Conservation (phyloP, 2,888 invertebrate genomes). For the Agapostemon virescens region DNA sequence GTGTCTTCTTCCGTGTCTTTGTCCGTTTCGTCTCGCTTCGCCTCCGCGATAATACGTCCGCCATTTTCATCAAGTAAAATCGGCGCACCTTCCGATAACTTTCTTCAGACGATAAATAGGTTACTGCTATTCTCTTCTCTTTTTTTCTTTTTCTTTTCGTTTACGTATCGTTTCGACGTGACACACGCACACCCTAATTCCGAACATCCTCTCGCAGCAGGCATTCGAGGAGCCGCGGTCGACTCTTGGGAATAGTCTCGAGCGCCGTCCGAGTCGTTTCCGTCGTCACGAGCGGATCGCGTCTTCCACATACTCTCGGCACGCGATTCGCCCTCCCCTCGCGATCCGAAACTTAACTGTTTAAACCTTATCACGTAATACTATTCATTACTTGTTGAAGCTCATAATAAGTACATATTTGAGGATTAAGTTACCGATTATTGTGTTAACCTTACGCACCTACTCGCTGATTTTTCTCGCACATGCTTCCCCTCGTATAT, state of each 20-base stretch:
- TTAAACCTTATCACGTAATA: conserved; percentile 72
- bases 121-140: conserved; percentile 58
- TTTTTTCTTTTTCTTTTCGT: too few species aligned
- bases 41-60: conserved; percentile 58
- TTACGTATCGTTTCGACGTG: conserved; percentile 58
- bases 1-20: conserved; percentile 51
- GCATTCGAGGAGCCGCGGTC: background rate
- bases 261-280: conserved; percentile 3
- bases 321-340: background rate
- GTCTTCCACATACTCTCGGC: background rate
- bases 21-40: conserved; percentile 43
- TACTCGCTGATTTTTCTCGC: conserved; percentile 22
- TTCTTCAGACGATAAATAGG: conserved; percentile 69
- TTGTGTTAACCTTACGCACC: conserved; percentile 69
- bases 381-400: conserved; percentile 79
- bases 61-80: conserved; percentile 9
- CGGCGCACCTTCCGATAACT: conserved; percentile 60
- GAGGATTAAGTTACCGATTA: conserved; percentile 74
- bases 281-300: conserved; percentile 1
- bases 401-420: conserved; percentile 80
- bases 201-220: conserved; percentile 1
- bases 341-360: conserved; percentile 43
- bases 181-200: conserved; percentile 27
- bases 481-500: background rate
- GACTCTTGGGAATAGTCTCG: conserved; percentile 24